Conservation (phyloP, 2,888 invertebrate species). For the Onthophagus sagittarius region DNA sequence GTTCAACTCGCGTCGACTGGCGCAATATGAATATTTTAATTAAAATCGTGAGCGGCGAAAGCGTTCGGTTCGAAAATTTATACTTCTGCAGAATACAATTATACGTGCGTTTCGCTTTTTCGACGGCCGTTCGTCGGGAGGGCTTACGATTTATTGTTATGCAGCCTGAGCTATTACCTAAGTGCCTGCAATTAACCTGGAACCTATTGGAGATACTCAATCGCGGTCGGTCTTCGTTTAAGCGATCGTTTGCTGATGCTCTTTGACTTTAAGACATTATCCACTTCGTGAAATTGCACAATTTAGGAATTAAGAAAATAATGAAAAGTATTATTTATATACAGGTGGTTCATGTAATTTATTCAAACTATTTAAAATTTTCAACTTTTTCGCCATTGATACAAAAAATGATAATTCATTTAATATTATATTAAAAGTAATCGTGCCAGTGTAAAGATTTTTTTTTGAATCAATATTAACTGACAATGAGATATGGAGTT, state of each 20-base stretch:
- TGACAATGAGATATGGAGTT: too few relatives aligned
- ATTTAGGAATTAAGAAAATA: neutral
- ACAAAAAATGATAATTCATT: too few relatives aligned
- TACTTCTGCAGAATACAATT: slow-evolving; percentile 9
- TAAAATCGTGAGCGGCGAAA: slow-evolving; percentile 17
- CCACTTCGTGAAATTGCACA: neutral
- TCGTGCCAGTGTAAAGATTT: too few relatives aligned
- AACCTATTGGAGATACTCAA: neutral
- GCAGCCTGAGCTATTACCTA: slow-evolving; percentile 7
- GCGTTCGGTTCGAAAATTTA: slow-evolving; percentile 11
- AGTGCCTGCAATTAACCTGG: slow-evolving; percentile 8
- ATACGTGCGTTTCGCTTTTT: slow-evolving; percentile 10
- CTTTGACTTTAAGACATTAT: neutral
- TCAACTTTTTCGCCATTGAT: too few relatives aligned
- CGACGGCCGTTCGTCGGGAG: neutral
- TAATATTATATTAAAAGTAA: too few relatives aligned
- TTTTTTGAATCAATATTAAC: too few relatives aligned
- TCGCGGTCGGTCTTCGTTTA: neutral
- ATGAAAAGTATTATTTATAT: too few relatives aligned
- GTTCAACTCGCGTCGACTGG: neutral
- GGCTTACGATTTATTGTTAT: slow-evolving; percentile 2
- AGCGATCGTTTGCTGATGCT: neutral
- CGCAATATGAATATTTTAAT: slow-evolving; percentile 17
- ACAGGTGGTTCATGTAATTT: too few relatives aligned
- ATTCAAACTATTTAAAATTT: too few relatives aligned